phyloP scores from a whole-genome alignment of 2,113 vertebrate species.

The Oriolus oriolus region DNA sequence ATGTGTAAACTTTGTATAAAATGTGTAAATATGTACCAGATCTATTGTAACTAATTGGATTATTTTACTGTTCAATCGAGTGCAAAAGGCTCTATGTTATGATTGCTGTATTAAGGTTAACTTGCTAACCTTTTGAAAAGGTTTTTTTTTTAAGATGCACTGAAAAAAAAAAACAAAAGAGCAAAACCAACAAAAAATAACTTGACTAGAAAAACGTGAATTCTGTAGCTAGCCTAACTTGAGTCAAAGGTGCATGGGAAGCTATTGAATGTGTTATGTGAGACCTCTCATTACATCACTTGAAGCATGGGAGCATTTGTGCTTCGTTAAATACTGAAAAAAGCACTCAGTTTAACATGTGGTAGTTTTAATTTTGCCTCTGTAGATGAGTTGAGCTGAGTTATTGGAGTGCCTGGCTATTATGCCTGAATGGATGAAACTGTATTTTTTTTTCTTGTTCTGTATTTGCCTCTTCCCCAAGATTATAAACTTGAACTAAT shows the following conservation, averaged over 20 bases:
- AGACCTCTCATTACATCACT: background rate
- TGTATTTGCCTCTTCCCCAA: background rate
- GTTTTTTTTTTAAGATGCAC: slow-evolving; percentile 63
- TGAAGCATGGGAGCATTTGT: background rate
- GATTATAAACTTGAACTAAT: slow-evolving; percentile 39
- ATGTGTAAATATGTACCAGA: slow-evolving; percentile 69
- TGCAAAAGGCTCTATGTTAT: slow-evolving; percentile 3
- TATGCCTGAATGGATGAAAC: background rate
- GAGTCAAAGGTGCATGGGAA: slow-evolving; percentile 7
- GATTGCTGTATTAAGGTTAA: slow-evolving; percentile 2
- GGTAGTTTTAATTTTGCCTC: slow-evolving; percentile 15
- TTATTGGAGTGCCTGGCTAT: background rate
- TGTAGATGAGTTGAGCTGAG: background rate
- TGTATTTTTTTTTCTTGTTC: background rate
- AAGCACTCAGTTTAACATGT: background rate
- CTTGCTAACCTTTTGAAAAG: slow-evolving; percentile 38
- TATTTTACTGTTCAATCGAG: slow-evolving; percentile 31
- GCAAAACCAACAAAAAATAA: slow-evolving; percentile 39
- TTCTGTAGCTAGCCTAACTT: background rate
- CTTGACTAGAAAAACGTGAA: slow-evolving; percentile 53
- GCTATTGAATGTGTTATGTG: background rate
- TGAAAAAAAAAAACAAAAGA: slow-evolving; percentile 41
- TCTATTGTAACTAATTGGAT: slow-evolving; percentile 41
- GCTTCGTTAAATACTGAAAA: background rate
- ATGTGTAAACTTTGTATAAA: slow-evolving; percentile 65